phyloP scores from a whole-genome alignment of 2,797 vertebrate species.

The Gymnoscopelus braueri region DNA sequence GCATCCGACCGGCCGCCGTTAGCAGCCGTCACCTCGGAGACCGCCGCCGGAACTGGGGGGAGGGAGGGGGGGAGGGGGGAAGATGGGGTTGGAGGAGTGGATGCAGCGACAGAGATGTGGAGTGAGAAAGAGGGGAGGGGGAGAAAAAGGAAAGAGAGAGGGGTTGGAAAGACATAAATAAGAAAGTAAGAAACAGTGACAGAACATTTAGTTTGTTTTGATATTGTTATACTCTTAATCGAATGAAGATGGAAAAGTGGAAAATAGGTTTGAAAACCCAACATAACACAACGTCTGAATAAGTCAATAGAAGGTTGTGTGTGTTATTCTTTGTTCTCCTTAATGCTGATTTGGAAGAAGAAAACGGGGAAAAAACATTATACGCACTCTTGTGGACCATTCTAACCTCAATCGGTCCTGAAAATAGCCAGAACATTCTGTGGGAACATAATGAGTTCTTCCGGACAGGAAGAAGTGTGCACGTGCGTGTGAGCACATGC shows the following conservation, averaged over 20 bases:
- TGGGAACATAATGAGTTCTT: conserved; percentile 58
- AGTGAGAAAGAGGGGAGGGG: background rate
- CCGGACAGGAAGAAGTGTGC: conserved; percentile 25
- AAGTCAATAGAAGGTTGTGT: conserved; percentile 20
- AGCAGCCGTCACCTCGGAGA: conserved; percentile 83
- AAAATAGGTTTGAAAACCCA: background rate
- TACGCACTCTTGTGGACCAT: background rate
- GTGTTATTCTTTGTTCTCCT: conserved; percentile 17
- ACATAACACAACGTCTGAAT: background rate
- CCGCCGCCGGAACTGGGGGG: conserved; percentile 86
- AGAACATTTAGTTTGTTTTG: too few species aligned
- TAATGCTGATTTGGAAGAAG: conserved; percentile 21
- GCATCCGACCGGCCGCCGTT: conserved; percentile 88
- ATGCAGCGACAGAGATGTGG: too few species aligned
- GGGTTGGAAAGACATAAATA: background rate
- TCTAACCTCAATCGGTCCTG: conserved; percentile 28
- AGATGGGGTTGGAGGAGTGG: conserved; percentile 12
- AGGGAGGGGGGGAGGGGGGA: conserved; percentile 9
- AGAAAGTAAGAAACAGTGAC: too few species aligned
- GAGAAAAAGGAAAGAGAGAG: background rate
- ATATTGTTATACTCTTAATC: too few species aligned
- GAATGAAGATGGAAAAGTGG: too few species aligned
- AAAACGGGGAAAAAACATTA: background rate
- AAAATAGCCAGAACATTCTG: conserved; percentile 69
- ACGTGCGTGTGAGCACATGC: background rate